Evolutionary conservation across 23 tunicate genomes (phyloP), one percentile per base, ranked within the genome.

Genomic region (Ciona savignyi): DNA sequence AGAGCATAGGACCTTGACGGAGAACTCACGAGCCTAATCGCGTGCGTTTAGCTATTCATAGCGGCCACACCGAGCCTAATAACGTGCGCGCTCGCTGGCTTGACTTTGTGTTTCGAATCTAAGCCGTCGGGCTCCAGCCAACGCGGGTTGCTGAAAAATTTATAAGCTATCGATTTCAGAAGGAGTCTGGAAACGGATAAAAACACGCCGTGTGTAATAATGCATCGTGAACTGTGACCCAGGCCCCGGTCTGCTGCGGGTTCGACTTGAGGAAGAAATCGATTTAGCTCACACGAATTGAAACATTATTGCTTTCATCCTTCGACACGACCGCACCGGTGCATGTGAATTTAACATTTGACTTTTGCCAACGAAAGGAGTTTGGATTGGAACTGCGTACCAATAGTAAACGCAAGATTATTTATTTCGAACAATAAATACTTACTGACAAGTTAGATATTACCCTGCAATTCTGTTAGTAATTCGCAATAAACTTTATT

Each of bases 141-240:
- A 29, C 83, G 83, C 27, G 68, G 74, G 23, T 32, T 77, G 64
- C 77, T 84, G 33, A 84, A 84, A 77, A 77, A 84, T 84, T 84
- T 63, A 84, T 70, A 27, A 70, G 76, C 73, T 84, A 84, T 84
- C 81, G 89, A 84, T 84, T 84, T 73, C 87, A 75, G 67, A 56
- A 68, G 25, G 73, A 66, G 29, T 31, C 73, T 30, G 64, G 32
- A 66, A 66, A 66, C 72, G 81, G 72, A 77, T 66, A 66, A 77
- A 60, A 74, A 74, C 69, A 74, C 69, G 62, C 70, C 21, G 42
- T 28, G 79, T 34, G 30, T 74, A 63, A 74, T 74, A 74, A 74
- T 74, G 79, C 79, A 74, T 63, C 49, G 30, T 74, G 79, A 74
- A 42, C 79, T 25, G 28, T 63, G 69, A 74, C 78, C 78, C 65